Evolutionary conservation across 2,888 invertebrate species (phyloP).

Genomic region (Harpalus rufipes): DNA sequence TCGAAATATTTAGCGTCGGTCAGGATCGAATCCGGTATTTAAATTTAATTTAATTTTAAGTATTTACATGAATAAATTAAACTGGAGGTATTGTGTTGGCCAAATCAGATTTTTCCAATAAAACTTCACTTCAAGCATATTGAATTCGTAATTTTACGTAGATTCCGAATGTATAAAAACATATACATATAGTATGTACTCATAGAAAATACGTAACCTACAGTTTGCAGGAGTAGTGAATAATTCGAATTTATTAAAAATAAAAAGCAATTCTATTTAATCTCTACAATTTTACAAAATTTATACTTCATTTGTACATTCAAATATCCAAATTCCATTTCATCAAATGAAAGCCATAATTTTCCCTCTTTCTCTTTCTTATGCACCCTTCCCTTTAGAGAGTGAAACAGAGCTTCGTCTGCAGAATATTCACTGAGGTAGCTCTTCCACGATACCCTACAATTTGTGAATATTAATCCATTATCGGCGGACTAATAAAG

Average conservation of each 20-base stretch:
- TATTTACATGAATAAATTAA: too few species aligned
- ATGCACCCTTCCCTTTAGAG: not conserved
- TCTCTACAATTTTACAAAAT: not conserved
- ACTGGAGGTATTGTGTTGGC: too few species aligned
- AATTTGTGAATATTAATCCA: slow-evolving; percentile 64
- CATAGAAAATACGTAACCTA: too few species aligned
- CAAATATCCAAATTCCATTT: slow-evolving; percentile 28
- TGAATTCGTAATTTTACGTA: too few species aligned
- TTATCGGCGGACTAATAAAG: slow-evolving; percentile 57
- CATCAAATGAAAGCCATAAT: slow-evolving; percentile 32
- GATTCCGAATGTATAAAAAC: too few species aligned
- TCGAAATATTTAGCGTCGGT: too few species aligned
- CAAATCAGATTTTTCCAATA: too few species aligned
- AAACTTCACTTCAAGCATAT: too few species aligned
- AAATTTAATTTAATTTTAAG: too few species aligned
- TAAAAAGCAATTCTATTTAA: not conserved
- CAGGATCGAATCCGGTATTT: too few species aligned
- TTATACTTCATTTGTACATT: not conserved
- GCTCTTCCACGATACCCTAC: slow-evolving; percentile 41
- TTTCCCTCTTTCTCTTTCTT: not conserved
- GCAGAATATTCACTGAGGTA: slow-evolving; percentile 28
- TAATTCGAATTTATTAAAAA: not conserved
- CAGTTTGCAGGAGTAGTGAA: too few species aligned
- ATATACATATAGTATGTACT: too few species aligned
- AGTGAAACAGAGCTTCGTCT: not conserved